A percentile compares a stretch with the other conserved stretches of the same genome.
Conservation (phyloP, 2,113 vertebrate genomes). For the Guaruba guarouba region DNA sequence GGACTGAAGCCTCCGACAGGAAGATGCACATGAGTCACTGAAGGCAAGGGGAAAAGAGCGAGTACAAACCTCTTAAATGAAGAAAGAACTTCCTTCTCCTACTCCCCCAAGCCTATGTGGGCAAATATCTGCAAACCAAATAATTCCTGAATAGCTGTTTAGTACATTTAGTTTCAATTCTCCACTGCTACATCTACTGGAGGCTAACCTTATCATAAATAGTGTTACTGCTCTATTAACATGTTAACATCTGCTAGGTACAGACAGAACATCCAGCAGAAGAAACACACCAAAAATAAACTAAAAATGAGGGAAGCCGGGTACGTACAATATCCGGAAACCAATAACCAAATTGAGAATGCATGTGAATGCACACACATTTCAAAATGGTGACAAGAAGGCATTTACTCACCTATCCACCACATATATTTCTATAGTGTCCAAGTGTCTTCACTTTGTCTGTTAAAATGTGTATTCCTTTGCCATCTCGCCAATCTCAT, state of each 20-base stretch:
- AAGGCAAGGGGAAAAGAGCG: neutral
- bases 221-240: neutral
- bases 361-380: neutral
- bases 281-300: neutral
- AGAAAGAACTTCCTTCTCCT: neutral
- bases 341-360: neutral
- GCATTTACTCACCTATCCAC: neutral
- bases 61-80: neutral
- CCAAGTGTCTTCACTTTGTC: neutral
- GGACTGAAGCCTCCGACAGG: neutral
- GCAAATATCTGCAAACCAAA: neutral
- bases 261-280: neutral
- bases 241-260: neutral
- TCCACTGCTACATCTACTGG: neutral
- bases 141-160: neutral
- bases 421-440: neutral
- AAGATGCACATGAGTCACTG: neutral
- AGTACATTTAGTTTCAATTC: neutral
- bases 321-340: neutral
- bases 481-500: neutral
- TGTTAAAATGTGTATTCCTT: neutral
- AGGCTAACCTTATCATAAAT: neutral
- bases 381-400: neutral
- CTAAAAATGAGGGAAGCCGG: neutral
- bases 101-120: neutral